Conservation (phyloP, 2,888 invertebrate species). For the Sminthurinus aureus region DNA sequence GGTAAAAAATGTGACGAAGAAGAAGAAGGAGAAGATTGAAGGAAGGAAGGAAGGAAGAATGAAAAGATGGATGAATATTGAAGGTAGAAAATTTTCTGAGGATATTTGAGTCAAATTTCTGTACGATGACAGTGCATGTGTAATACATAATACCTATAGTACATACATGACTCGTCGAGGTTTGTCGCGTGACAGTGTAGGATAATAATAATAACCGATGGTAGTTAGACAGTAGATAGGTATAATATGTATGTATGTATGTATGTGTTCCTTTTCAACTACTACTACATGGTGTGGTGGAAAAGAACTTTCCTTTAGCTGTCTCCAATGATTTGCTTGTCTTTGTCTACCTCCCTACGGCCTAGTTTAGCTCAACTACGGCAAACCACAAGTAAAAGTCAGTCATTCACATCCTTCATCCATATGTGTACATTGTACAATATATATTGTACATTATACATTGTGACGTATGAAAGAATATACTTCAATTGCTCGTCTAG, state of each 20-base stretch:
- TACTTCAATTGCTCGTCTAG: neutral
- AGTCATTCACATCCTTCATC: neutral
- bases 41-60: neutral
- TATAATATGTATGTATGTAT: neutral
- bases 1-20: neutral
- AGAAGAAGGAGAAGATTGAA: neutral
- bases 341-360: neutral
- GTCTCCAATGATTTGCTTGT: neutral
- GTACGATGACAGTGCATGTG: neutral
- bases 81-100: too few species aligned
- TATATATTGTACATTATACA: neutral
- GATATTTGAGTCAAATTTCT: neutral
- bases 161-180: neutral
- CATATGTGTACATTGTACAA: neutral
- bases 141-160: too few species aligned
- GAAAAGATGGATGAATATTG: neutral
- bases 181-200: neutral
- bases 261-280: neutral
- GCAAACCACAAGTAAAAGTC: too few species aligned
- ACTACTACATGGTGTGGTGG: neutral
- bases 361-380: neutral
- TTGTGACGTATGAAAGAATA: neutral
- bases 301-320: neutral
- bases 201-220: neutral
- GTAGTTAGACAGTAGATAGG: neutral